phyloP scores from a whole-genome alignment of 2,888 invertebrate species.

The Ennomos erosarius region DNA sequence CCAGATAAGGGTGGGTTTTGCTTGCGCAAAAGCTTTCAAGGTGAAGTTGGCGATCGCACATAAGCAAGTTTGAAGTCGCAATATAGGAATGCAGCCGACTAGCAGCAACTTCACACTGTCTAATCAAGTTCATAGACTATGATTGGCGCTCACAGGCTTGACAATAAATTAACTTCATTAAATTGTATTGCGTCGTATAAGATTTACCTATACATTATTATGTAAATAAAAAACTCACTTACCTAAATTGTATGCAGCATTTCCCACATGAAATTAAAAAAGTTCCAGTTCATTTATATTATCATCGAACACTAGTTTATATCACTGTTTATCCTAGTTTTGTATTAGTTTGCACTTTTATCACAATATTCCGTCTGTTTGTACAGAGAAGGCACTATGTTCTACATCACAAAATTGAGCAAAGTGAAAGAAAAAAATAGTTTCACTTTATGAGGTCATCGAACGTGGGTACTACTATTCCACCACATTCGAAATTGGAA shows the following conservation, averaged over 20 bases:
- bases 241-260: constrained; percentile 66
- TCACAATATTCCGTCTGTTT: constrained; percentile 74
- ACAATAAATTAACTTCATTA: constrained; percentile 46
- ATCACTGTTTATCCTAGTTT: constrained; percentile 64
- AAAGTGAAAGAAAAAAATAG: constrained; percentile 66
- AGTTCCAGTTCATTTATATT: constrained; percentile 47
- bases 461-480: constrained; percentile 61
- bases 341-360: constrained; percentile 76
- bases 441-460: constrained; percentile 73
- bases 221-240: constrained; percentile 48
- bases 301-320: constrained; percentile 59
- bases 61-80: constrained; percentile 67
- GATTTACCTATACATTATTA: constrained; percentile 28
- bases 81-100: constrained; percentile 71
- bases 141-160: constrained; percentile 72
- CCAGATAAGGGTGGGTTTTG: constrained; percentile 48
- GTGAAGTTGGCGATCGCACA: constrained; percentile 58
- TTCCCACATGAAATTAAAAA: constrained; percentile 66
- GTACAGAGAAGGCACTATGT: constrained; percentile 77
- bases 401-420: constrained; percentile 83
- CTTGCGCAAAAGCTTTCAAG: constrained; percentile 40
- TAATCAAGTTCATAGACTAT: constrained; percentile 84
- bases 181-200: constrained; percentile 25
- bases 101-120: constrained; percentile 64
- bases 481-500: constrained; percentile 64